Base-by-base conservation (phyloP, 2,888 invertebrate genomes). In the Agrochola lota region DNA sequence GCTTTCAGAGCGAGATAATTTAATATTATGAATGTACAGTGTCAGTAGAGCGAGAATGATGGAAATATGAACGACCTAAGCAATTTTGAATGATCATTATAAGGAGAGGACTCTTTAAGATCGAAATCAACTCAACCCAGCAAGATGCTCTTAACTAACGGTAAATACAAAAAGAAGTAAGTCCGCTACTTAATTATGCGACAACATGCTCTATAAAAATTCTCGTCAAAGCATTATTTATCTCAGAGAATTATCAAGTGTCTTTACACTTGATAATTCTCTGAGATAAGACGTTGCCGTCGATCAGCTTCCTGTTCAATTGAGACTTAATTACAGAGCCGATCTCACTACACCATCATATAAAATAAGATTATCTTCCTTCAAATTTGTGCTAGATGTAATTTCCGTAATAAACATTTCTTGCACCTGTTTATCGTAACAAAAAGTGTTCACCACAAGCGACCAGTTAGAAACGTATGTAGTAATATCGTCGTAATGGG, bases 401-500 rank as follows among this genome's bases (percentile, higher is more conserved):
- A 85, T 81, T 85, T 85, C 78, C 77, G 72, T 83, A 82, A 79
- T 84, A 84, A 69, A 76, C 71, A 74, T 80, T 89, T 90, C 84
- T 90, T 89, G 86, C 84, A 78, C 80, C 73, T 87, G 80, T 86
- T 87, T 86, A 78, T 79, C 72, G 75, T 78, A 71, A 79, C 76
- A 89, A 90, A 89, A 89, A 89, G 75, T 78, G 73, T 64, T 82
- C 59, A 62, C 76, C 79, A 82, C 78, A 78, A 85, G 78, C 70
- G 69, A 77, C 77, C 75, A 86, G 82, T 86, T 88, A 84, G 84
- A 89, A 85, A 81, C 80, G 90, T 87, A 87, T 89, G 87, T 87
- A 88, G 91, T 92, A 92, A 91, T 91, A 92, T 88, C 88, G 87
- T 78, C 84, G 91, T 93, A 94, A 95, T 93, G 92, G 90, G 90